Conservation (phyloP, 1,140 invertebrate species). For the Stegodyphus dumicola region DNA sequence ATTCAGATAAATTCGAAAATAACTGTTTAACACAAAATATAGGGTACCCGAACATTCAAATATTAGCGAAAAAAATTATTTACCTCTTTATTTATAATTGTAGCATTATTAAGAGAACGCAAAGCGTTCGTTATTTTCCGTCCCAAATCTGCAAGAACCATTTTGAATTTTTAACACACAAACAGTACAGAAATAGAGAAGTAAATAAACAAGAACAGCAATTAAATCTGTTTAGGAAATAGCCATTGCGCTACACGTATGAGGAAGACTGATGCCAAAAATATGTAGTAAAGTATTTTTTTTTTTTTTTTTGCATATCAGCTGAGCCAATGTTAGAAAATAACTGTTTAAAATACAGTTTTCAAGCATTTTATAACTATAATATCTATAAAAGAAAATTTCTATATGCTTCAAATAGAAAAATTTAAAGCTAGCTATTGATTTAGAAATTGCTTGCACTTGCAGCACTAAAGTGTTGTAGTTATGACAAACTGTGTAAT, state of each 20-base stretch:
- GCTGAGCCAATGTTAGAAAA: background rate
- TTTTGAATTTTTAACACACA: slow-evolving; percentile 71
- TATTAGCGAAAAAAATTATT: slow-evolving; percentile 55
- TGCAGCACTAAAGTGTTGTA: too few relatives aligned
- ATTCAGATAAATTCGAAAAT: background rate
- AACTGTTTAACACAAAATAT: background rate
- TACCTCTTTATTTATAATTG: slow-evolving; percentile 98
- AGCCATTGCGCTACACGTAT: slow-evolving; percentile 49
- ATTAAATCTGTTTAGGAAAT: background rate
- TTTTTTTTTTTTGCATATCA: too few relatives aligned
- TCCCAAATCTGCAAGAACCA: slow-evolving; percentile 99
- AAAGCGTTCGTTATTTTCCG: slow-evolving; percentile 98
- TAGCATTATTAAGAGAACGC: slow-evolving; percentile 96
- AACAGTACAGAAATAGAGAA: background rate
- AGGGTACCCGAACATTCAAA: background rate
- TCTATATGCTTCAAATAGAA: background rate
- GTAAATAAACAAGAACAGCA: background rate
- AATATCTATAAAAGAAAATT: background rate
- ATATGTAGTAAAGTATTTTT: background rate
- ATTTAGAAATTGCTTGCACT: too few relatives aligned
- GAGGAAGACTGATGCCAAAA: background rate
- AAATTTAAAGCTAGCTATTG: background rate
- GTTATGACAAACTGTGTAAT: too few relatives aligned
- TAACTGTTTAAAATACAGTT: background rate
- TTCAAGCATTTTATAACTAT: background rate